Base-by-base conservation (phyloP, 2,888 invertebrate species). In the Noctua comes region DNA sequence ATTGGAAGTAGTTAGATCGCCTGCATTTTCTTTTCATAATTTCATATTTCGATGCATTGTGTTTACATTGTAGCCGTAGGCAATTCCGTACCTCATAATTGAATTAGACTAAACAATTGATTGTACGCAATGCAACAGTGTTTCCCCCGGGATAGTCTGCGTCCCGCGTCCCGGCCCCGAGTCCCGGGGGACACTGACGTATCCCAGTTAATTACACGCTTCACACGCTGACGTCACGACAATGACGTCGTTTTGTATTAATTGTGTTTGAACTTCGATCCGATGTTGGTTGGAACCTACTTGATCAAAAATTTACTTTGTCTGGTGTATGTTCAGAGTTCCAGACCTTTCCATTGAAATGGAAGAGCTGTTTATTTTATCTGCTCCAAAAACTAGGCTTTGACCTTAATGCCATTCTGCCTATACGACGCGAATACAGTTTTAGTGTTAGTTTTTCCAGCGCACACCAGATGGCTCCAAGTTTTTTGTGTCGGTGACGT, bases 141-240 rank as follows among this genome's bases (percentile, higher is more conserved):
- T 83, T 51, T 64, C 88, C 83, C 85, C 51, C 68, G 83, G 86
- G 83, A 69, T 57, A 24, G 62, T 8, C 57, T 77, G 43, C 21
- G 77, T 80, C 68, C 73, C 75, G 74, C 69, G 83, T 83, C 73
- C 84, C 62, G 51, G 62, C 43, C 31, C 48, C 62, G 40, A 1
- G 68, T 68, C 84, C 80, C 76, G 36, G 48, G 80, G 80, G 84
- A 83, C 51, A 73, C 71, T 64, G 71, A 27, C 86, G 86, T 85
- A 80, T 86, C 84, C 88, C 73, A 90, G 88, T 90, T 90, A 90
- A 90, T 90, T 91, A 91, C 91, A 91, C 91, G 91, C 86, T 88
- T 83, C 83, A 84, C 88, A 89, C 88, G 88, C 85, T 84, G 82
- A 86, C 89, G 72, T 75, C 80, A 86, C 80, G 83, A 90, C 91